Percentiles rank a stretch among this genome's conserved stretches.
Conservation (phyloP, 2,888 invertebrate species). For the Drosophila sordidapex region DNA sequence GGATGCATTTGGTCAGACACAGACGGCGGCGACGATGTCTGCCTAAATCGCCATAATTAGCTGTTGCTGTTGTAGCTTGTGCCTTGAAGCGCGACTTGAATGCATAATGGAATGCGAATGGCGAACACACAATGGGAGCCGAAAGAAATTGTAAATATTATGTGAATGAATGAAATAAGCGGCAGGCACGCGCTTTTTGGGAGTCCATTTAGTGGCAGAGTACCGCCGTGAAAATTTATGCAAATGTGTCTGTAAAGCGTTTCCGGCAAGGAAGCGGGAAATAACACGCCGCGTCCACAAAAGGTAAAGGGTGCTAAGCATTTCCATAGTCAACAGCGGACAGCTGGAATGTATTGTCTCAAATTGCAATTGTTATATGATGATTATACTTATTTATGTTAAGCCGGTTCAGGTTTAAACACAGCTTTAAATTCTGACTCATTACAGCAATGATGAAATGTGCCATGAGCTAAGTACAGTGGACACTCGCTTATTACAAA, state of each 20-base stretch:
- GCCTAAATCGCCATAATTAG: constrained; percentile 67
- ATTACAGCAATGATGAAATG: constrained; percentile 12
- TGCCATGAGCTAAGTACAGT: not conserved
- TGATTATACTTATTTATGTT: constrained; percentile 10
- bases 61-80: constrained; percentile 25
- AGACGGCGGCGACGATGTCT: constrained; percentile 38
- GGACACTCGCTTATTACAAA: not conserved
- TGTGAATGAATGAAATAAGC: constrained; percentile 51
- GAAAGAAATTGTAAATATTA: constrained; percentile 56
- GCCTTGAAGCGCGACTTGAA: constrained; percentile 60
- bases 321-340: constrained; percentile 8
- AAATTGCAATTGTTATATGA: constrained; percentile 16
- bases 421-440: constrained; percentile 9
- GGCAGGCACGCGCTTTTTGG: constrained; percentile 66
- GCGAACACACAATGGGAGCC: constrained; percentile 17
- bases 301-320: constrained; percentile 18
- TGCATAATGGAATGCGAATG: constrained; percentile 55
- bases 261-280: constrained; percentile 68
- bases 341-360: constrained; percentile 1
- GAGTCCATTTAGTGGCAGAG: constrained; percentile 40
- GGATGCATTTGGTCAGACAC: constrained; percentile 36
- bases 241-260: constrained; percentile 34
- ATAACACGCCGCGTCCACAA: constrained; percentile 20
- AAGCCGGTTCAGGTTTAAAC: constrained; percentile 10
- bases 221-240: constrained; percentile 33